phyloP scores from a whole-genome alignment of 92 coral and sea anemone genomes.

The Pocillopora meandrina region DNA sequence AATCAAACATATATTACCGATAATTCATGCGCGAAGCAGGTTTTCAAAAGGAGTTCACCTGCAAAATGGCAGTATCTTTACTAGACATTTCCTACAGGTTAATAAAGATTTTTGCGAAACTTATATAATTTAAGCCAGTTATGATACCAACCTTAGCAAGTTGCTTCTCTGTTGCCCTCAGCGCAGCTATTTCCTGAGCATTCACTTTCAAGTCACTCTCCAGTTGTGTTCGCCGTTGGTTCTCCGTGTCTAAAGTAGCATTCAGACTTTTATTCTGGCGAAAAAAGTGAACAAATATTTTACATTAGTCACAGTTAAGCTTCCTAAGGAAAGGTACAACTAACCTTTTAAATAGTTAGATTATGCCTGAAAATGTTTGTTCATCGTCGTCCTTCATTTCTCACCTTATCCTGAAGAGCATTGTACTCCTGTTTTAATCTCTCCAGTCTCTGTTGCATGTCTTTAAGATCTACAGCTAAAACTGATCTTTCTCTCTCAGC shows the following conservation, averaged over 20 bases:
- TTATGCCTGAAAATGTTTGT: not conserved
- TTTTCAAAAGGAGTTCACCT: too few species aligned
- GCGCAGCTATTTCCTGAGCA: constrained; percentile 73
- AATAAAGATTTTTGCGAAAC: not conserved
- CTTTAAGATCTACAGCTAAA: constrained; percentile 90
- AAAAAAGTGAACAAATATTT: not conserved
- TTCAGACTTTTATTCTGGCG: constrained; percentile 70
- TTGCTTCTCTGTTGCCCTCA: constrained; percentile 85
- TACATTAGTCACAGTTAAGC: not conserved
- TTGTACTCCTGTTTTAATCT: constrained; percentile 83
- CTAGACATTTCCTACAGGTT: too few species aligned
- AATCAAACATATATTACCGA: not conserved
- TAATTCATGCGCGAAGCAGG: too few species aligned
- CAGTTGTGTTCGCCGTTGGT: constrained; percentile 78
- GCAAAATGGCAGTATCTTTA: too few species aligned
- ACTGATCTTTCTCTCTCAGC: constrained; percentile 91
- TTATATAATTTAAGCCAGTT: too few species aligned
- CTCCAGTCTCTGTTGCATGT: constrained; percentile 86
- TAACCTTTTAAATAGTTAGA: not conserved
- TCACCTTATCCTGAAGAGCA: constrained; percentile 77
- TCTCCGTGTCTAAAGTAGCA: constrained; percentile 74
- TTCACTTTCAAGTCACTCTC: constrained; percentile 82
- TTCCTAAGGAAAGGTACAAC: not conserved
- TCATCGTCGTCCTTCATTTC: not conserved
- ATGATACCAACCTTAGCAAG: constrained; percentile 68